Evolutionary conservation across 2,797 vertebrate genomes (phyloP), one percentile per base, ranked within the genome.

Genomic region (Erpetoichthys calabaricus): DNA sequence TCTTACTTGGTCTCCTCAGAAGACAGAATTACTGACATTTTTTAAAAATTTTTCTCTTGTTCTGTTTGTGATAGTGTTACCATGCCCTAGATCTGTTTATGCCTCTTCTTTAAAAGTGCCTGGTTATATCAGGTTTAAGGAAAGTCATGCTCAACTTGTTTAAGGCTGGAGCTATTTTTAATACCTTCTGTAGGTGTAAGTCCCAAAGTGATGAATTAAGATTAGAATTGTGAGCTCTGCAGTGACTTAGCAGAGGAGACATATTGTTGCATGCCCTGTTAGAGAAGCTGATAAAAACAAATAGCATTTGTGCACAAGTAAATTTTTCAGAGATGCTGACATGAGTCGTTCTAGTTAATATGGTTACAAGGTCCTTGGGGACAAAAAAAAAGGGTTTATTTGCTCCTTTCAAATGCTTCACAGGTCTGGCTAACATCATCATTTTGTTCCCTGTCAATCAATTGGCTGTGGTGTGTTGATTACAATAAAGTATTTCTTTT

Each of bases 391-490:
- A 41, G 41, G 50, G 5, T 25, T 51, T n/a, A 51, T 51, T 51
- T 51, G 8, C 50, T 9, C 5, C n/a, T 25, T n/a, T 51, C 5
- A 9, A 51, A 25, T 25, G 3, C 5, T 25, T 51, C 50, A 51
- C n/a, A 51, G 50, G 41, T 25, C n/a, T 51, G 50, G 50, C 8
- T 9, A n/a, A 25, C 50, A 51, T 51, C 50, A 9, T 51, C 50
- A 51, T 51, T 51, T 51, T 9, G 9, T 51, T 51, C 50, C 50
- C 5, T 6, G 50, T 51, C 50, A 51, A 51, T 51, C 50, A 51
- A 5, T 51, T 9, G 25, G 25, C 25, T 25, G 25, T 25, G 25
- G 2, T 25, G 25, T 25, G 25, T 25, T 25, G 25, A 25, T 25
- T 25, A 25, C 25, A 25, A 25, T 1, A 25, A 25, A 25, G 25